Percentiles rank a stretch among this genome's conserved stretches.
These are phyloP conservation scores for Druon quercuslanigerum DNA, from an alignment of 1,140 invertebrate genomes.

Conservation along the genomic window DNA sequence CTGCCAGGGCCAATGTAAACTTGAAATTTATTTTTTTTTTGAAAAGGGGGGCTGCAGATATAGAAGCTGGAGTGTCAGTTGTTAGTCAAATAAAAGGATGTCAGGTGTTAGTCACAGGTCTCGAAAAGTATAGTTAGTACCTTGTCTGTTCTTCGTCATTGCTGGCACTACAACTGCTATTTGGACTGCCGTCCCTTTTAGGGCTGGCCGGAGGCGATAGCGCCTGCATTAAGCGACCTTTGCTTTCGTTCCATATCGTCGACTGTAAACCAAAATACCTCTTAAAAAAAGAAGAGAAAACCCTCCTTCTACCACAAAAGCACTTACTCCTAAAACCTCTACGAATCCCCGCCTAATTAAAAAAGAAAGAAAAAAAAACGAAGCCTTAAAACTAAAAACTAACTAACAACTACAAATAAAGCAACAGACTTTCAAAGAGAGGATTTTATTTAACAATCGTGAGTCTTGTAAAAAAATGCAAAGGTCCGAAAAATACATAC, in stretches of 20 bases:
- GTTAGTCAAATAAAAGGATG: conserved; percentile 43
- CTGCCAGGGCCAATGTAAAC: no score
- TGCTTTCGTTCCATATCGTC: conserved; percentile 93
- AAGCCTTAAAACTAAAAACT: not conserved
- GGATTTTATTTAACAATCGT: conserved; percentile 8
- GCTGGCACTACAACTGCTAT: conserved; percentile 68
- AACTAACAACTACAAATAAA: not conserved
- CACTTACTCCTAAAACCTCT: no score
- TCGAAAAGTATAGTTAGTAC: conserved; percentile 63
- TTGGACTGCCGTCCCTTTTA: conserved; percentile 71
- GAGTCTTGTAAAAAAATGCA: not conserved
- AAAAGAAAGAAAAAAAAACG: not conserved
- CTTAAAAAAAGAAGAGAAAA: conserved; percentile 37
- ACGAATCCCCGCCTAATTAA: not conserved
- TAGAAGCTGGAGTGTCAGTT: conserved; percentile 26
- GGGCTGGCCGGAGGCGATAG: conserved; percentile 91
- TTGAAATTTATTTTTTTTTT: no score
- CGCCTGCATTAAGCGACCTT: conserved; percentile 90
- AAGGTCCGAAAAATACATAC: not conserved
- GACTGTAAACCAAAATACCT: conserved; percentile 73
- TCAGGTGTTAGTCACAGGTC: conserved; percentile 59
- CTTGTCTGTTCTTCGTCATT: conserved; percentile 72
- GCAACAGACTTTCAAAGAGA: not conserved
- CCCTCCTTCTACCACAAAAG: no score
- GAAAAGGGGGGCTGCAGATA: not conserved